Evolutionary conservation across 2,797 vertebrate species (phyloP), one percentile per base, ranked within the genome.

Genomic region (Mus caroli): DNA sequence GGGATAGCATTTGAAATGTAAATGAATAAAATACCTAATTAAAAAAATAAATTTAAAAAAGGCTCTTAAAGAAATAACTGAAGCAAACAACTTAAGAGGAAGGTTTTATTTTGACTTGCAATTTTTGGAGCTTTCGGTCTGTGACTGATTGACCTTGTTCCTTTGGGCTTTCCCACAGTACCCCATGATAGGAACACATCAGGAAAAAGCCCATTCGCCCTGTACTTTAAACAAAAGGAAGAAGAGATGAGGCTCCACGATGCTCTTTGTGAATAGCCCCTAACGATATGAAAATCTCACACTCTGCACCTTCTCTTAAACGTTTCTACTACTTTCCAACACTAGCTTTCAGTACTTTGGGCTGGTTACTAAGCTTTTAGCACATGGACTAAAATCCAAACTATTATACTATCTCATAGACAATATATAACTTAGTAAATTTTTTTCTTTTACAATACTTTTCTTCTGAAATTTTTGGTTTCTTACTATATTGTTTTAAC

Each of bases 401-500:
- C 43, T 9, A 31, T 85, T 52, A 71, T 13, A 77, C n/a, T 17
- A 80, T 73, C 76, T 92, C 26, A 69, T 50, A 71, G 24, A 20
- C 64, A 91, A 22, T 79, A 64, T 75, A 87, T 79, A 43, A 46
- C 78, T 92, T 75, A 79, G 67, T 75, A 64, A 43, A 50, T 40
- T 34, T 75, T 77, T 58, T 46, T 20, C 26, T 64, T 90, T 84
- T 90, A 58, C 60, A 78, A 79, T 52, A 79, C 20, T 94, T 78
- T 84, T 83, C 22, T 75, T 89, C 60, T 94, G 62, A 62, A 91
- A 87, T 60, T 46, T 34, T 85, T 50, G n/a, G 75, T 62, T 87
- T 56, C 43, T 91, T 75, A 82, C 19, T 52, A 43, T 76, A 92
- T 22, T 75, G 28, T 19, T 64, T 73, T 73, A 73, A 87, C 69